These are phyloP conservation scores for Gobionotothen gibberifrons DNA, from an alignment of 2,797 vertebrate species.

Conservation along the genomic window DNA sequence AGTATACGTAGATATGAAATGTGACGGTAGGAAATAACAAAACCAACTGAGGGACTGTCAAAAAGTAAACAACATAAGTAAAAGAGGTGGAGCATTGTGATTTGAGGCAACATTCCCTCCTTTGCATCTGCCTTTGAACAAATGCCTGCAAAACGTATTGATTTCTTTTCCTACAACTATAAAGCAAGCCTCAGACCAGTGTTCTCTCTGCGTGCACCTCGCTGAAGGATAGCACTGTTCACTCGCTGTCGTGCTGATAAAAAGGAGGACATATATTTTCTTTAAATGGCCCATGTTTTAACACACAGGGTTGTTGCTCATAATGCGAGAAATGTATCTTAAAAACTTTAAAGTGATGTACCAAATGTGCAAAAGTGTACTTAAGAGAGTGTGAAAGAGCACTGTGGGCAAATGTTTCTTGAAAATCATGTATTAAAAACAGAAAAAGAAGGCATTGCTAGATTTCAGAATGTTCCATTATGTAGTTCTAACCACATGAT, in stretches of 20 bases:
- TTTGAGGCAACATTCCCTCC: slow-evolving; percentile 31
- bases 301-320: neutral
- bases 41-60: slow-evolving; percentile 46
- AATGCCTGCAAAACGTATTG: slow-evolving; percentile 41
- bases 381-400: neutral
- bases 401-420: neutral
- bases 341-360: neutral
- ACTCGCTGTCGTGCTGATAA: slow-evolving; percentile 16
- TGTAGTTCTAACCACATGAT: neutral
- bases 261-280: neutral
- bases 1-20: slow-evolving; percentile 61
- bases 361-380: neutral
- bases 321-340: slow-evolving; percentile 9
- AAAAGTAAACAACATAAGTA: slow-evolving; percentile 48
- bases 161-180: neutral
- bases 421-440: neutral
- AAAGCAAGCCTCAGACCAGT: slow-evolving; percentile 27
- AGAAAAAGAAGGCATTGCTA: neutral
- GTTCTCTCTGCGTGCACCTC: slow-evolving; percentile 24
- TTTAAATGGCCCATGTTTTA: neutral
- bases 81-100: slow-evolving; percentile 45
- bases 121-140: slow-evolving; percentile 48
- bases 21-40: slow-evolving; percentile 52
- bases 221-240: slow-evolving; percentile 22
- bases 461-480: neutral